Percentiles rank a stretch among this genome's conserved stretches.
Conservation (phyloP, 2,797 vertebrate genomes). For the Eremophila alpestris region DNA sequence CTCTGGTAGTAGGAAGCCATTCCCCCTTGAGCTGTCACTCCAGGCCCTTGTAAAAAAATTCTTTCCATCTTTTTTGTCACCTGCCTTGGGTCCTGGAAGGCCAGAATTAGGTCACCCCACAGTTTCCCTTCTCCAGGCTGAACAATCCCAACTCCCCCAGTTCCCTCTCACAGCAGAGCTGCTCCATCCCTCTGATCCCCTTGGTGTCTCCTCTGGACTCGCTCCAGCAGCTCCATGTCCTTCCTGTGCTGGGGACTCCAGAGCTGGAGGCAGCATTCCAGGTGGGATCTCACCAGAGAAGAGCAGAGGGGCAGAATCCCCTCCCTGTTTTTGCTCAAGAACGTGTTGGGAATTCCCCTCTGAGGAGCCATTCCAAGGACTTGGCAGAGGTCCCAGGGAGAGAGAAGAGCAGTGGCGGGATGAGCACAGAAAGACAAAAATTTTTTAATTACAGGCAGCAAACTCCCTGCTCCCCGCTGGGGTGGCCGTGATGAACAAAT, state of each 20-base stretch:
- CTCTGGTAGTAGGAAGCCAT: background rate
- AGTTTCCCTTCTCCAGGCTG: background rate
- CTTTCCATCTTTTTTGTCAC: background rate
- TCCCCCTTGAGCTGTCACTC: background rate
- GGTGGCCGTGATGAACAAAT: fast-evolving
- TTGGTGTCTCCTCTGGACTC: background rate
- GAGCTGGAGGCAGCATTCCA: background rate
- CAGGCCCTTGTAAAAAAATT: fast-evolving
- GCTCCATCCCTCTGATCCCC: background rate
- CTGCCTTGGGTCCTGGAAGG: background rate
- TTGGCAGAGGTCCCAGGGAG: fast-evolving
- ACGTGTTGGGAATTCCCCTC: background rate
- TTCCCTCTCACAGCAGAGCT: background rate
- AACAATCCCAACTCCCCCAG: background rate
- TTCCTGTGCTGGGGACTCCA: background rate
- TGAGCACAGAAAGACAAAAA: background rate
- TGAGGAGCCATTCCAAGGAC: background rate
- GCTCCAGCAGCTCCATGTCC: fast-evolving
- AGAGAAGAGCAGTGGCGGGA: background rate
- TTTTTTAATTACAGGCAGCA: background rate
- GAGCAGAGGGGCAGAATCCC: background rate
- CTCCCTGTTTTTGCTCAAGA: background rate
- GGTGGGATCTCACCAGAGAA: background rate
- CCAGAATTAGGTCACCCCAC: background rate
- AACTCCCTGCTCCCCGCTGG: background rate